Percentiles rank a stretch among this genome's conserved stretches.
phyloP scores from a whole-genome alignment of 2,888 invertebrate species.

The Aporophyla nigra region DNA sequence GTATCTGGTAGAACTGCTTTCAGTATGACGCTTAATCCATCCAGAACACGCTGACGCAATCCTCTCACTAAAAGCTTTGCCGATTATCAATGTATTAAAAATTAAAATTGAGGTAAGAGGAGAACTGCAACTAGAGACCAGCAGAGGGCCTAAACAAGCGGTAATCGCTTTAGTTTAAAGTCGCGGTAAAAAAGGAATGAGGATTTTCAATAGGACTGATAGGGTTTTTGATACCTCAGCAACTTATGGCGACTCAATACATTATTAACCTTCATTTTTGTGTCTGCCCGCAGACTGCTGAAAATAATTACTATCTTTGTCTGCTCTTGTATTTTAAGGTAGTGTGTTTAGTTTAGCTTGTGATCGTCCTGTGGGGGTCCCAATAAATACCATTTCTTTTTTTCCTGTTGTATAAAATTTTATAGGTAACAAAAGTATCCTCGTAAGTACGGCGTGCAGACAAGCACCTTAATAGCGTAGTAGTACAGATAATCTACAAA shows the following conservation, averaged over 20 bases:
- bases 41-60: neutral
- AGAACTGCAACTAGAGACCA: neutral
- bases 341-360: neutral
- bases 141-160: neutral
- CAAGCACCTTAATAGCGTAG: slow-evolving; percentile 8
- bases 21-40: neutral
- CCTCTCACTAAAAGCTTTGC: neutral
- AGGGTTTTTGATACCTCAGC: too few relatives aligned
- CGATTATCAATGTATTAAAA: neutral
- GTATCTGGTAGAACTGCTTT: neutral
- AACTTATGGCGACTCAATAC: too few relatives aligned
- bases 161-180: too few relatives aligned
- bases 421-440: neutral
- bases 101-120: too few relatives aligned
- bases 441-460: neutral
- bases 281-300: neutral
- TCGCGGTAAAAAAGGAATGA: too few relatives aligned
- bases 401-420: neutral
- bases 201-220: too few relatives aligned
- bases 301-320: neutral
- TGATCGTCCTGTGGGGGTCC: neutral
- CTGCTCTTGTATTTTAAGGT: neutral
- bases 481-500: slow-evolving; percentile 42
- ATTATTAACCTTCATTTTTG: neutral
- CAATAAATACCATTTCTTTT: neutral